These are phyloP conservation scores for Anastrepha obliqua DNA, from an alignment of 1,140 invertebrate species.

Conservation along the genomic window DNA sequence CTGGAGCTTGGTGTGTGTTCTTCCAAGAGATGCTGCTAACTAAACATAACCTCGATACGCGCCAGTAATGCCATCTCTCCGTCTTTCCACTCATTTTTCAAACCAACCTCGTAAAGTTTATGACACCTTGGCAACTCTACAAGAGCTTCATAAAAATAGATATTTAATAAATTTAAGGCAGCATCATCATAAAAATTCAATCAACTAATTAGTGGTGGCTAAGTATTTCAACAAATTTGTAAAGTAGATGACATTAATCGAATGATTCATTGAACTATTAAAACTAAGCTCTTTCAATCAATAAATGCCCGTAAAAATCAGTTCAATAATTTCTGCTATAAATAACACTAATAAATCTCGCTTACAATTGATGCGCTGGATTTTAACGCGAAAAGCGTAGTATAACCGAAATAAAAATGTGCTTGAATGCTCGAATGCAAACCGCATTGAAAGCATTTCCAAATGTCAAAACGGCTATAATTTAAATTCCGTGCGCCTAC, in stretches of 20 bases:
- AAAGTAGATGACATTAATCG: conserved; percentile 32
- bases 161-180: background rate
- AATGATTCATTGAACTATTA: conserved; percentile 48
- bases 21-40: no score
- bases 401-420: background rate
- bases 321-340: conserved; percentile 22
- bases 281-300: conserved; percentile 30
- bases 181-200: conserved; percentile 33
- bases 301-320: background rate
- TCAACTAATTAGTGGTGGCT: conserved; percentile 51
- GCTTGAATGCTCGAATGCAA: background rate
- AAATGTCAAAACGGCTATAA: background rate
- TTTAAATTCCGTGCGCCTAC: conserved; percentile 38
- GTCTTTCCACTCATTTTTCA: no score
- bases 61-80: no score
- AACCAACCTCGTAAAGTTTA: no score
- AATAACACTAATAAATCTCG: conserved; percentile 33
- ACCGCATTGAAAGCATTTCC: conserved; percentile 16
- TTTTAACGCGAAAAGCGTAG: conserved; percentile 9
- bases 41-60: no score
- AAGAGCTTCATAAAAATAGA: no score
- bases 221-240: conserved; percentile 10
- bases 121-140: no score
- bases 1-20: no score
- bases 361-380: background rate